Percentiles rank a stretch among this genome's conserved stretches.
phyloP scores from a whole-genome alignment of 2,888 invertebrate genomes.

The Lagria hirta region DNA sequence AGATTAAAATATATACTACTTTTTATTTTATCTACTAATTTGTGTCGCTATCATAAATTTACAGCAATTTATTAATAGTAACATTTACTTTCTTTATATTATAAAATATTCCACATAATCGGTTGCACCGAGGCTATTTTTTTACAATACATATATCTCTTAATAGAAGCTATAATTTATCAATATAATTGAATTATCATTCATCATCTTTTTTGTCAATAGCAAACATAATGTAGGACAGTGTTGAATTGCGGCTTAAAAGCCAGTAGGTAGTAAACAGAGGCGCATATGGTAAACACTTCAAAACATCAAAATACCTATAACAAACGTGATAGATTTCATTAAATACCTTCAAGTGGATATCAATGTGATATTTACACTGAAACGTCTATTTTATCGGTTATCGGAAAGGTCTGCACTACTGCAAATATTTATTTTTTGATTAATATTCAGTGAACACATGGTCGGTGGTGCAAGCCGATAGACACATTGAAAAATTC shows the following conservation, averaged over 20 bases:
- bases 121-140: too few species aligned
- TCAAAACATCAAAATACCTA: neutral
- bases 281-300: constrained; percentile 7
- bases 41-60: too few species aligned
- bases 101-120: too few species aligned
- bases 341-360: constrained; percentile 6
- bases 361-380: constrained; percentile 11
- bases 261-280: too few species aligned
- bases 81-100: too few species aligned
- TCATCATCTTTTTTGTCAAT: neutral
- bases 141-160: neutral
- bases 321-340: constrained; percentile 4
- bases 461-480: constrained; percentile 21
- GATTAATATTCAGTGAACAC: constrained; percentile 23
- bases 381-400: constrained; percentile 16
- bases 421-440: constrained; percentile 25
- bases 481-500: constrained; percentile 18
- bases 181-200: neutral
- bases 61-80: too few species aligned
- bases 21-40: too few species aligned
- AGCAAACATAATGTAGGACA: neutral
- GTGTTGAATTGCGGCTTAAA: neutral
- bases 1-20: too few species aligned
- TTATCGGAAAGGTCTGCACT: constrained; percentile 14
- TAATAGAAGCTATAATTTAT: neutral